Percentiles rank a stretch among this genome's conserved stretches.
Evolutionary conservation across 2,113 vertebrate genomes (phyloP).

Genomic region (Epinephelus fuscoguttatus): DNA sequence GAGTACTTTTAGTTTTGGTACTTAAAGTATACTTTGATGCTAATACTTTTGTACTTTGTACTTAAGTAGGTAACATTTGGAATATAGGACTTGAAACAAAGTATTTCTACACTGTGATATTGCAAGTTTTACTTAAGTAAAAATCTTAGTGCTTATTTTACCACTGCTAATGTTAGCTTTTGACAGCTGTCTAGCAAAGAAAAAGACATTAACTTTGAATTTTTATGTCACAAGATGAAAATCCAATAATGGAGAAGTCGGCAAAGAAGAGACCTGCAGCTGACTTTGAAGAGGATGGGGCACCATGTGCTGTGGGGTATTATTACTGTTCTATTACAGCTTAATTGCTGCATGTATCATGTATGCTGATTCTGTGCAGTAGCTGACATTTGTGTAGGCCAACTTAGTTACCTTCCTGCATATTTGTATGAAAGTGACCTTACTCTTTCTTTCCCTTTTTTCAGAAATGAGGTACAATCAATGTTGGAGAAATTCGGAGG

Average conservation of each 20-base stretch:
- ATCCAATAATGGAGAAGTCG: slow-evolving; percentile 64
- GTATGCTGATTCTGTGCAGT: too few relatives aligned
- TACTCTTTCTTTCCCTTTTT: background rate
- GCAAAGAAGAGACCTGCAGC: slow-evolving; percentile 73
- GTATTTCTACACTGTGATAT: too few relatives aligned
- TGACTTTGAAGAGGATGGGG: slow-evolving; percentile 62
- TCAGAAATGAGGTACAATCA: slow-evolving; percentile 90
- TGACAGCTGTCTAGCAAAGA: too few relatives aligned
- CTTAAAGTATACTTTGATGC: too few relatives aligned
- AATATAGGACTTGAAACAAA: too few relatives aligned
- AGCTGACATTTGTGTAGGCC: background rate
- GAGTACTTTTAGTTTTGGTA: too few relatives aligned
- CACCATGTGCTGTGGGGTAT: slow-evolving; percentile 41
- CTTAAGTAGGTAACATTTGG: too few relatives aligned
- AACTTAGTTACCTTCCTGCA: background rate
- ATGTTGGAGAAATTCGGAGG: slow-evolving; percentile 95
- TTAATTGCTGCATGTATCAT: too few relatives aligned
- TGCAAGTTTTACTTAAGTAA: too few relatives aligned
- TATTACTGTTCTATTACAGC: background rate
- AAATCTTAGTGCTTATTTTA: too few relatives aligned
- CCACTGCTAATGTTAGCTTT: background rate
- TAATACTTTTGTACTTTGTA: too few relatives aligned
- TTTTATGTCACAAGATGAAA: slow-evolving; percentile 48
- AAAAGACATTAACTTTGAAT: background rate
- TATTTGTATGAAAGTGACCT: background rate